Percentiles rank a stretch among this genome's conserved stretches.
phyloP scores from a whole-genome alignment of 2,797 vertebrate genomes.

The Hafferia zeledoni region DNA sequence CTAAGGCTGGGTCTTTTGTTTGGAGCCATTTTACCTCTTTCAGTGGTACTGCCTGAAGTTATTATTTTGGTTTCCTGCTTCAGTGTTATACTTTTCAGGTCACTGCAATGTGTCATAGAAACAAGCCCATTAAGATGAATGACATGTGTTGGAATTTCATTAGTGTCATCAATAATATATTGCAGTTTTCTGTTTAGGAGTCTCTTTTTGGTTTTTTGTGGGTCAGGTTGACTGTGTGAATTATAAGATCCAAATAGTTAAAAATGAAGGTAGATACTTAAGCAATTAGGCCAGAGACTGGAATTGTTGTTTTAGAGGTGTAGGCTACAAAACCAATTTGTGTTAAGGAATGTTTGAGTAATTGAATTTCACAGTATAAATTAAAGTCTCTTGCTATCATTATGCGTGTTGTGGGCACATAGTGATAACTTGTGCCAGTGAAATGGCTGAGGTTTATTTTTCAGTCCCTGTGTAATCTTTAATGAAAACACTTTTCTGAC shows the following conservation, averaged over 20 bases:
- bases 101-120: conserved; percentile 55
- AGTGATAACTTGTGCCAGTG: background rate
- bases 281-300: conserved; percentile 52
- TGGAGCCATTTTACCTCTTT: conserved; percentile 50
- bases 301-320: conserved; percentile 55
- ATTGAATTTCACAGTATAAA: conserved; percentile 46
- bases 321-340: conserved; percentile 57
- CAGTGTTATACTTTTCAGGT: conserved; percentile 44
- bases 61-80: conserved; percentile 66
- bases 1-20: conserved; percentile 14
- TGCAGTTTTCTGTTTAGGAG: conserved; percentile 57
- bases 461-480: background rate
- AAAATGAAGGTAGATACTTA: conserved; percentile 47
- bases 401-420: background rate
- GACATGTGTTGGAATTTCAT: conserved; percentile 76
- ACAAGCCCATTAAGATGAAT: conserved; percentile 70
- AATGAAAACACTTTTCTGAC: conserved; percentile 23
- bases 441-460: conserved; percentile 7
- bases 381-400: background rate
- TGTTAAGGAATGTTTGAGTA: conserved; percentile 66
- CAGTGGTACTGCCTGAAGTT: conserved; percentile 28
- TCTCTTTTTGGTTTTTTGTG: conserved; percentile 33
- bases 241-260: conserved; percentile 65
- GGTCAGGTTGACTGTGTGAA: conserved; percentile 41
- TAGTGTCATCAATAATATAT: conserved; percentile 69